A percentile compares a stretch with the other conserved stretches of the same genome.
These are phyloP conservation scores for Sisor rabdophorus DNA, from an alignment of 2,113 vertebrate species.

Conservation along the genomic window DNA sequence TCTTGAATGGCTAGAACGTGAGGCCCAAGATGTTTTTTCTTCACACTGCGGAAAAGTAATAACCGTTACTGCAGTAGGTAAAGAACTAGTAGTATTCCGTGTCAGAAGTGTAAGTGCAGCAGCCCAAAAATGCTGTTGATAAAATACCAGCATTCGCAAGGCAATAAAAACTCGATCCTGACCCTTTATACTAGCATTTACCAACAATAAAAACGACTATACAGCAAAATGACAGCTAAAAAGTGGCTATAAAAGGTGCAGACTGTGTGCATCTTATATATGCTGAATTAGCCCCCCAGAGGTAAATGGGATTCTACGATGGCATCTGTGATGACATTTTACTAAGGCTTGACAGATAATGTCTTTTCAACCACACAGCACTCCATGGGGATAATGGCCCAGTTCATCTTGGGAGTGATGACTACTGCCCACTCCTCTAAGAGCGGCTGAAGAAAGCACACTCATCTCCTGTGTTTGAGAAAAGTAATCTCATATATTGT, in stretches of 20 bases:
- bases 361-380: conserved; percentile 17
- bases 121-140: neutral
- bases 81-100: neutral
- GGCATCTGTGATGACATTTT: conserved; percentile 38
- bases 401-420: conserved; percentile 26
- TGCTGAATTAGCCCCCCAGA: conserved; percentile 7
- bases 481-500: conserved; percentile 13
- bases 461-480: conserved; percentile 31
- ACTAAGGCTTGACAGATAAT: conserved; percentile 29
- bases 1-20: neutral
- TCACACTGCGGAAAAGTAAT: neutral
- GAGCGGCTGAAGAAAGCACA: conserved; percentile 12
- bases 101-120: neutral
- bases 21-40: neutral
- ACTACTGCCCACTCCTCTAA: conserved; percentile 33
- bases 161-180: neutral
- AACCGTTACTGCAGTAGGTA: neutral
- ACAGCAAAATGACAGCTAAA: neutral
- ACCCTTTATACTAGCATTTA: neutral
- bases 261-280: neutral
- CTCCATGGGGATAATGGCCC: conserved; percentile 34
- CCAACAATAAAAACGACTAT: neutral
- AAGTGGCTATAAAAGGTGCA: neutral
- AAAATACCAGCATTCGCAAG: neutral
- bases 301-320: conserved; percentile 19